These are phyloP conservation scores for Lepus americanus DNA, from an alignment of 2,113 vertebrate genomes.

Conservation along the genomic window DNA sequence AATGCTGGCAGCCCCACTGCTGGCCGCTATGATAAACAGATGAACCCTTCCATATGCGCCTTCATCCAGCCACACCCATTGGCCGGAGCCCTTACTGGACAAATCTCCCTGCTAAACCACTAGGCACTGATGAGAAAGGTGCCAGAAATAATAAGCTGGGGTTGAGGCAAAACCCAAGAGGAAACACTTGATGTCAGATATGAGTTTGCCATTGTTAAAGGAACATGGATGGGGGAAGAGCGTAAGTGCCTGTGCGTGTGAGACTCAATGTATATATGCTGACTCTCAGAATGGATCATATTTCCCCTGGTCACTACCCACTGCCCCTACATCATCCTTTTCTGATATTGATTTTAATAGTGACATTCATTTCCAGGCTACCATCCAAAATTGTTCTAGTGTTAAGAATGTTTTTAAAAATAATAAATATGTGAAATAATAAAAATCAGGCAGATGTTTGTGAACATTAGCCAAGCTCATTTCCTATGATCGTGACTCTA, in stretches of 20 bases:
- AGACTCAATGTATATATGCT: background rate
- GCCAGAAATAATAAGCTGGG: slow-evolving; percentile 75
- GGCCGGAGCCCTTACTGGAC: slow-evolving; percentile 48
- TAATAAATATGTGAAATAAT: slow-evolving; percentile 69
- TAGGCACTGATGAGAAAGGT: slow-evolving; percentile 53
- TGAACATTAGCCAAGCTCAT: slow-evolving; percentile 21
- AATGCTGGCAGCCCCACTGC: slow-evolving; percentile 68
- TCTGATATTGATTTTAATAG: slow-evolving; percentile 53
- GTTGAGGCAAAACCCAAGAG: slow-evolving; percentile 60
- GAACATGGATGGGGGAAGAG: background rate
- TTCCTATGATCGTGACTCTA: background rate
- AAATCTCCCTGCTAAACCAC: slow-evolving; percentile 44
- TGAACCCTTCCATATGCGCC: slow-evolving; percentile 22
- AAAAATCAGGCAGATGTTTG: slow-evolving; percentile 48
- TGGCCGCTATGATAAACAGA: slow-evolving; percentile 58
- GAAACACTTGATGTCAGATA: slow-evolving; percentile 64
- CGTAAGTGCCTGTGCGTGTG: slow-evolving; percentile 19
- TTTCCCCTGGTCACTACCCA: slow-evolving; percentile 51
- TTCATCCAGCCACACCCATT: slow-evolving; percentile 65
- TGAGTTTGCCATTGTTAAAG: slow-evolving; percentile 69
- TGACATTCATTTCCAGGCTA: slow-evolving; percentile 47
- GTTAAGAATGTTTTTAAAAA: slow-evolving; percentile 49
- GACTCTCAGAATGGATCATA: slow-evolving; percentile 40
- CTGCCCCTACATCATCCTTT: slow-evolving; percentile 7
- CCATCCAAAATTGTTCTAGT: slow-evolving; percentile 23